Percentiles rank a stretch among this genome's conserved stretches.
Evolutionary conservation across 2,888 invertebrate species (phyloP).

Genomic region (Agrochola lota): DNA sequence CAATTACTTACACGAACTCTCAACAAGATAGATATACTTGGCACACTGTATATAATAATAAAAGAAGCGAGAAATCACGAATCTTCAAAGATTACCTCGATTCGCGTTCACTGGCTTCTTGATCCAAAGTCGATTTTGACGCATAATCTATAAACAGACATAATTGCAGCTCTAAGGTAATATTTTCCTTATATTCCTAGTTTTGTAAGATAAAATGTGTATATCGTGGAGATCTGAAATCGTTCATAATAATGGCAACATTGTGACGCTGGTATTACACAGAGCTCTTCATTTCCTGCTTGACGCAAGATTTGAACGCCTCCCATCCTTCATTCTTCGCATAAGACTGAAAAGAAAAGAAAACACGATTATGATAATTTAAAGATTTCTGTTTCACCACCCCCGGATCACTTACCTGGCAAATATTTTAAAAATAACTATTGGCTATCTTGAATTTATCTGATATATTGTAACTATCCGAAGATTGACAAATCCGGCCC

Average conservation of each 20-base stretch:
- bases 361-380: neutral
- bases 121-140: neutral
- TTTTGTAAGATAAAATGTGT: conserved; percentile 11
- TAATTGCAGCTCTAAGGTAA: conserved; percentile 20
- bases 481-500: neutral
- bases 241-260: conserved; percentile 48
- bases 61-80: neutral
- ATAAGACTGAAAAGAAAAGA: conserved; percentile 93
- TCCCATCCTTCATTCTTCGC: conserved; percentile 98
- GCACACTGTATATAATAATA: conserved; percentile 11
- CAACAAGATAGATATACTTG: neutral
- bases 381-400: neutral
- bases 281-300: conserved; percentile 96
- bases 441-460: neutral
- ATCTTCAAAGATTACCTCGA: neutral
- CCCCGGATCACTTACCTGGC: neutral
- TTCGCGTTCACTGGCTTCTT: neutral
- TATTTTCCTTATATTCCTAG: conserved; percentile 23
- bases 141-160: conserved; percentile 15
- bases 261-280: conserved; percentile 76
- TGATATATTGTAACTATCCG: no score
- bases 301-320: conserved; percentile 97
- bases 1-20: neutral
- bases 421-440: neutral
- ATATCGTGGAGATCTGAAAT: conserved; percentile 46